phyloP scores from a whole-genome alignment of 1,140 invertebrate species.

The Drosophila tristis region DNA sequence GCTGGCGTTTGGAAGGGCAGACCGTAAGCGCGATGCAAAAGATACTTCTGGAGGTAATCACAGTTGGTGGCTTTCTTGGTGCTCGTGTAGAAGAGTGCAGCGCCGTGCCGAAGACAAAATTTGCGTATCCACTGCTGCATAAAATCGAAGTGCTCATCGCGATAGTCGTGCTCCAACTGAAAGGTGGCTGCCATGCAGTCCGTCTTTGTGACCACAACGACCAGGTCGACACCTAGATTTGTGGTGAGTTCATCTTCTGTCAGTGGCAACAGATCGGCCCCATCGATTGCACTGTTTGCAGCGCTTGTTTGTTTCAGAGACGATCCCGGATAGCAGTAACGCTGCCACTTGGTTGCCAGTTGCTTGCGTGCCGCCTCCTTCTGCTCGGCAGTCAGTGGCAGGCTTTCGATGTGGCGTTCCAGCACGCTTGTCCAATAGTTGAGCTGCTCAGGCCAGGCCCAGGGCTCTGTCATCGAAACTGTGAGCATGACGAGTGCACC shows the following conservation, averaged over 20 bases:
- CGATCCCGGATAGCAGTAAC: constrained; percentile 95
- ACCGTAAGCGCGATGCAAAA: constrained; percentile 98
- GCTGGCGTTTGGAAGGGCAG: constrained; percentile 98
- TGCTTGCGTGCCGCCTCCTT: constrained; percentile 87
- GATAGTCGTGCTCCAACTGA: constrained; percentile 97
- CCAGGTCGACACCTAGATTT: constrained; percentile 97
- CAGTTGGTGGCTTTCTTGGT: constrained; percentile 99
- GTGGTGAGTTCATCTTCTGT: constrained; percentile 94
- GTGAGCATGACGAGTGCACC: constrained; percentile 97
- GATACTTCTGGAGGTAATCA: constrained; percentile 98
- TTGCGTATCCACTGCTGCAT: constrained; percentile 99
- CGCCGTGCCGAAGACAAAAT: constrained; percentile 98
- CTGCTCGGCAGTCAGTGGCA: constrained; percentile 90
- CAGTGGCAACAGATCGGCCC: constrained; percentile 90
- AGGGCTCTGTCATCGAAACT: constrained; percentile 98
- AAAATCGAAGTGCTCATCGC: constrained; percentile 99
- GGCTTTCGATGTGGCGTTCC: constrained; percentile 95
- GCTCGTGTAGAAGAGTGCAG: constrained; percentile 98
- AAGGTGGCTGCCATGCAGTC: constrained; percentile 96
- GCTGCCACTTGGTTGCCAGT: constrained; percentile 95
- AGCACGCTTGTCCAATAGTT: constrained; percentile 96
- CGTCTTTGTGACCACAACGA: constrained; percentile 99
- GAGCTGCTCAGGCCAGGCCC: constrained; percentile 96
- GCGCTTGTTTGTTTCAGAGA: constrained; percentile 94
- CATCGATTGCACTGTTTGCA: constrained; percentile 90